These are phyloP conservation scores for Takifugu bimaculatus DNA, from an alignment of 2,113 vertebrate genomes.

Conservation along the genomic window DNA sequence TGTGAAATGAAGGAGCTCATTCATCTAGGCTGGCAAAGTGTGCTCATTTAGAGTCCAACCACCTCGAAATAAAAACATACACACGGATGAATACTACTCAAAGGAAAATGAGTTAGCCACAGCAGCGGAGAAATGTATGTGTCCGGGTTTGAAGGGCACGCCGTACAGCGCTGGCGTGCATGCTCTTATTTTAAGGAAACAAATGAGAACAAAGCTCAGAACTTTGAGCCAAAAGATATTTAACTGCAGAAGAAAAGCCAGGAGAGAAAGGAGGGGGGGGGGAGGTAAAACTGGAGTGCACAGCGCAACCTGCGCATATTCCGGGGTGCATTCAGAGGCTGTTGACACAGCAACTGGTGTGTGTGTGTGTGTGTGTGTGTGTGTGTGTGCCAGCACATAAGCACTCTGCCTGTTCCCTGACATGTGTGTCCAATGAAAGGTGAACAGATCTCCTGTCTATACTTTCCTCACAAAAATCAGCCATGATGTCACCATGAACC, in stretches of 20 bases:
- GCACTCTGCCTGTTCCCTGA: slow-evolving; percentile 54
- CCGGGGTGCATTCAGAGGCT: slow-evolving; percentile 51
- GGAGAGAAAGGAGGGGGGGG: slow-evolving; percentile 16
- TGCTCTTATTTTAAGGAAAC: slow-evolving; percentile 47
- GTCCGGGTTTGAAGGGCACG: slow-evolving; percentile 43
- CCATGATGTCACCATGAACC: slow-evolving; percentile 82
- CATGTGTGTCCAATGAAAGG: slow-evolving; percentile 78
- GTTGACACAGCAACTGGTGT: slow-evolving; percentile 47
- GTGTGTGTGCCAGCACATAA: slow-evolving; percentile 58
- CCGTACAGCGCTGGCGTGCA: slow-evolving; percentile 23
- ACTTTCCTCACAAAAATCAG: slow-evolving; percentile 69
- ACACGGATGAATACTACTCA: slow-evolving; percentile 66
- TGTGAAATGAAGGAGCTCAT: slow-evolving; percentile 74
- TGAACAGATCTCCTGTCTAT: slow-evolving; percentile 76
- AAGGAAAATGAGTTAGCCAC: slow-evolving; percentile 62
- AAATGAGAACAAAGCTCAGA: slow-evolving; percentile 56
- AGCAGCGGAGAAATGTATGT: slow-evolving; percentile 51
- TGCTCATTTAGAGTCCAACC: slow-evolving; percentile 71
- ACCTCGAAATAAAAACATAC: slow-evolving; percentile 73
- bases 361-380: slow-evolving; percentile 52
- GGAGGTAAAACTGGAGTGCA: slow-evolving; percentile 15
- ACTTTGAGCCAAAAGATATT: slow-evolving; percentile 35
- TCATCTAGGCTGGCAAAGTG: slow-evolving; percentile 72
- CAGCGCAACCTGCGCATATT: slow-evolving; percentile 27
- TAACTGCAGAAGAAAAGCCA: slow-evolving; percentile 39